Percentiles rank a stretch among this genome's conserved stretches.
phyloP scores from a whole-genome alignment of 2,113 vertebrate species.

The Actinemys pallida region DNA sequence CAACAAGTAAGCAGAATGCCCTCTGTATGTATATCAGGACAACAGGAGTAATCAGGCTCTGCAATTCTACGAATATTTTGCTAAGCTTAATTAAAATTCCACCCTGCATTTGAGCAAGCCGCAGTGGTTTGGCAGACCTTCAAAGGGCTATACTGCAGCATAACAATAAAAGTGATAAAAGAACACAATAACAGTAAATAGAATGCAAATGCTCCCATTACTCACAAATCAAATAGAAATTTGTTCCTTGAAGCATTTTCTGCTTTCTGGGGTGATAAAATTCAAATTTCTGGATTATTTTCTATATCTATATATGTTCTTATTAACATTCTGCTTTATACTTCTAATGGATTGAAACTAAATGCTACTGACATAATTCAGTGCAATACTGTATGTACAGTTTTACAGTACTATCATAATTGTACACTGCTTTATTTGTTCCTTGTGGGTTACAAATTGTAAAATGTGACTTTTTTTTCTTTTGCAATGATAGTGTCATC shows the following conservation, averaged over 20 bases:
- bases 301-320: neutral
- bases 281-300: neutral
- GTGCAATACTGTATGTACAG: neutral
- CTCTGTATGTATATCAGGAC: constrained; percentile 68
- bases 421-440: neutral
- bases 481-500: neutral
- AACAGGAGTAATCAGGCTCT: constrained; percentile 79
- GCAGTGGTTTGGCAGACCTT: constrained; percentile 84
- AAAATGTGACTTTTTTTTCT: neutral
- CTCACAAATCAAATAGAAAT: constrained; percentile 66
- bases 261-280: constrained; percentile 9
- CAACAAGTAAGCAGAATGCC: constrained; percentile 70
- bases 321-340: neutral
- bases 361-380: constrained; percentile 15
- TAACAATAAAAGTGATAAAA: constrained; percentile 79
- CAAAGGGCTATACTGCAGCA: constrained; percentile 77
- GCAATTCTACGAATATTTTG: constrained; percentile 78
- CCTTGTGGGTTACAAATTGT: neutral
- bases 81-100: constrained; percentile 83
- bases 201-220: constrained; percentile 59
- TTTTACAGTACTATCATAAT: neutral
- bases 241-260: constrained; percentile 42
- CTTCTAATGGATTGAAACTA: constrained; percentile 10
- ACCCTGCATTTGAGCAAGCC: constrained; percentile 75
- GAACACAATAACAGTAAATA: constrained; percentile 68